Evolutionary conservation across 2,888 invertebrate genomes (phyloP), one percentile per base, ranked within the genome.

Genomic region (Myopa testacea): DNA sequence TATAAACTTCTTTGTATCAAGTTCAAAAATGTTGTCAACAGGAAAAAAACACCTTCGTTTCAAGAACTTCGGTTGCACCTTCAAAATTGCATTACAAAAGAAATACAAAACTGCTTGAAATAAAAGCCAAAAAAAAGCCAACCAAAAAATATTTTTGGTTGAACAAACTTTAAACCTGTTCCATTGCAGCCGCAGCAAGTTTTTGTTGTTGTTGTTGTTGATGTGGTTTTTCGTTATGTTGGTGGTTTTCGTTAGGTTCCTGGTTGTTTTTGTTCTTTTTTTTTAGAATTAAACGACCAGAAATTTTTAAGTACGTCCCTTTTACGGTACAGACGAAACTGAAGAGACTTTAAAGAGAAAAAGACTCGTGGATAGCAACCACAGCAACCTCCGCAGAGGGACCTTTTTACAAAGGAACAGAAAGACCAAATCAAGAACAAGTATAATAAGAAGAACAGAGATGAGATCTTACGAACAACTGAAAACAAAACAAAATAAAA

Each of bases 121-220:
- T 55, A 16, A 55, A 69, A 16, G 50, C 6, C 7, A 50, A 55
- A 71, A 71, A 74, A 74, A 74, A 65, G n/a, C 26, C 63, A 50
- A 52, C 74, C 26, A 26, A 74, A 58, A 72, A 74, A 63, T 45
- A 74, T 34, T 58, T 74, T 68, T 75, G 60, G 75, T 75, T 75
- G 75, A 75, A 75, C 75, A 75, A 75, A 75, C 75, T 68, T 75
- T 26, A 75, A 75, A 75, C 75, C 75, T 69, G 75, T 75, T 75
- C 34, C 60, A 26, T 14, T 68, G 69, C 69, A 75, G 75, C 60
- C 34, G 69, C 38, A 58, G 40, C 75, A 69, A 75, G 45, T 68
- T 60, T 65, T 67, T 75, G 52, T n/a, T 7, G 63, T 1, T 63
- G 63, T 3, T 63, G 19, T 5, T 4, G 10, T 1, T 10, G 5